These are phyloP conservation scores for Ctenopoma multispine DNA, from an alignment of 2,797 vertebrate species.

Conservation along the genomic window DNA sequence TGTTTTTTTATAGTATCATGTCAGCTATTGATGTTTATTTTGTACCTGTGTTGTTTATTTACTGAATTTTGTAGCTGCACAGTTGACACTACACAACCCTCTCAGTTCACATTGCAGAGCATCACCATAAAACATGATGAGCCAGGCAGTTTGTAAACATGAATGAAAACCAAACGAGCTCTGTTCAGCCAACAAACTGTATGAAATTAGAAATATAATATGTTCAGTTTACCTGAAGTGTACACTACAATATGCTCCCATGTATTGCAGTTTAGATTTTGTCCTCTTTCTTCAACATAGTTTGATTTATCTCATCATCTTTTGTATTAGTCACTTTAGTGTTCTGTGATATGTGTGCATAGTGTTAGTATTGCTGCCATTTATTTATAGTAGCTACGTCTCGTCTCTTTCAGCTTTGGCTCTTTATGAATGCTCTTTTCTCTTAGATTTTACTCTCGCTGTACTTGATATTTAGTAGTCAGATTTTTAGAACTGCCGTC, in stretches of 20 bases:
- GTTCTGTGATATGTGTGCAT: slow-evolving; percentile 44
- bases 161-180: not conserved
- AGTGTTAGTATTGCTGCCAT: slow-evolving; percentile 46
- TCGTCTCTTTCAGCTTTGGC: slow-evolving; percentile 46
- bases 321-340: slow-evolving; percentile 16
- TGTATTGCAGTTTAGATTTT: not conserved
- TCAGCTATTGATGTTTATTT: too few species aligned
- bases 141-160: not conserved
- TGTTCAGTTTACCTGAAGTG: not conserved
- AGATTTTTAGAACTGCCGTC: slow-evolving; percentile 21
- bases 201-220: not conserved
- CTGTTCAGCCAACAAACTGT: not conserved
- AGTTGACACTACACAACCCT: too few species aligned
- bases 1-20: too few species aligned
- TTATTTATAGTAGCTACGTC: slow-evolving; percentile 42
- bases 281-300: not conserved
- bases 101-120: too few species aligned
- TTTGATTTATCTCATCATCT: slow-evolving; percentile 9
- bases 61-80: too few species aligned
- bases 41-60: too few species aligned
- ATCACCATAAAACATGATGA: too few species aligned
- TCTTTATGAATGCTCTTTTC: slow-evolving; percentile 48
- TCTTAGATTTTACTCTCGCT: slow-evolving; percentile 29
- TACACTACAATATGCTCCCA: slow-evolving; percentile 4
- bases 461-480: slow-evolving; percentile 30